These are phyloP conservation scores for Pomacea canaliculata DNA, from an alignment of 2,888 invertebrate genomes.

Conservation along the genomic window DNA sequence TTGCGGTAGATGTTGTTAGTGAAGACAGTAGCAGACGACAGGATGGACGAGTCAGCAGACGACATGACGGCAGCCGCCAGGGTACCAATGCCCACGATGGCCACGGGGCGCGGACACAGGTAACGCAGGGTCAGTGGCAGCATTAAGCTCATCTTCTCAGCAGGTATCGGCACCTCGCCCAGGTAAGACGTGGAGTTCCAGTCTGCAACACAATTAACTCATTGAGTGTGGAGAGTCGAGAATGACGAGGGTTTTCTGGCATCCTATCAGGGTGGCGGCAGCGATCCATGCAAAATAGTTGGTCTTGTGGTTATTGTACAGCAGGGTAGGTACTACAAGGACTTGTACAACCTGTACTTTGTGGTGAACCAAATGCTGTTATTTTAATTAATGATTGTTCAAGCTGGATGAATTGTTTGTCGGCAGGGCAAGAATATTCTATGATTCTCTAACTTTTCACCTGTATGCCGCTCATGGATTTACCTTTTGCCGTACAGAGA, in stretches of 20 bases:
- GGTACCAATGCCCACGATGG: slow-evolving; percentile 97
- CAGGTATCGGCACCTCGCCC: slow-evolving; percentile 65
- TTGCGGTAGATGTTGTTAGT: slow-evolving; percentile 93
- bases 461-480: too few species aligned
- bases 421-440: too few species aligned
- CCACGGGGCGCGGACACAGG: slow-evolving; percentile 93
- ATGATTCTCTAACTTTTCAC: too few species aligned
- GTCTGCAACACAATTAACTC: slow-evolving; percentile 73
- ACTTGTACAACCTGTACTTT: too few species aligned
- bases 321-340: background rate
- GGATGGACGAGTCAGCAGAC: slow-evolving; percentile 97
- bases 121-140: slow-evolving; percentile 97
- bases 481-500: too few species aligned
- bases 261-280: background rate
- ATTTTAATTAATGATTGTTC: too few species aligned
- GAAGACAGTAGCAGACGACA: slow-evolving; percentile 99
- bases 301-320: background rate
- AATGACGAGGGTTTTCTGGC: background rate
- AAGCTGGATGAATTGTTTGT: too few species aligned
- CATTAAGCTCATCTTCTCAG: slow-evolving; percentile 88
- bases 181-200: slow-evolving; percentile 94
- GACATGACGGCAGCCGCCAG: slow-evolving; percentile 99
- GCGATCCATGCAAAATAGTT: background rate
- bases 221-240: background rate
- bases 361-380: too few species aligned